Evolutionary conservation across 2,797 vertebrate species (phyloP), one percentile per base, ranked within the genome.

Genomic region (Aulostomus chinensis): DNA sequence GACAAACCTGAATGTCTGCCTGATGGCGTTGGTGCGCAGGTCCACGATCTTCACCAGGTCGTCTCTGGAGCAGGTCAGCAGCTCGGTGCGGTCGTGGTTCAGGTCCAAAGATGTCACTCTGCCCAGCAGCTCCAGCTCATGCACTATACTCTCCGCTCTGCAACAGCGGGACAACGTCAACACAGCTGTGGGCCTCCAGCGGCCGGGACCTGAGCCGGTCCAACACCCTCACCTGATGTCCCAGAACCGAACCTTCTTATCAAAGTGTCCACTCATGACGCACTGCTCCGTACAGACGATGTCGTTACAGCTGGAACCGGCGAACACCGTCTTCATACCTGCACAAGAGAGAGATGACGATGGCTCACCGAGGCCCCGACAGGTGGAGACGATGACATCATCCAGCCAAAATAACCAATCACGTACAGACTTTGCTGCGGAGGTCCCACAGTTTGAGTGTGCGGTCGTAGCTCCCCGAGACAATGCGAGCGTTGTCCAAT

Each of bases 241-340:
- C 97, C 97, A 99, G 89, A 98, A 98, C 8, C 97, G 93, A 31
- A 99, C 93, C 72, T 98, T 99, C 93, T 99, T 99, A 57, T 99
- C 97, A 25, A 98, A 99, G 73, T 99, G 97, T 50, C 95, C 97
- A 9, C 97, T 99, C 95, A 99, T 99, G 21, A 99, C 96, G 70
- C 97, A 99, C 58, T 99, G 97, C 68, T 99, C 97, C 0, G 97
- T 98, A 80, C 96, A 98, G 11, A 96, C 95, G 0, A 99, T 94
- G 71, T 99, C 97, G 11, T 99, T 99, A 78, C 97, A 99, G 84
- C 96, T 99, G 71, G 97, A 99, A 2, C 97, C 97, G 0, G 96
- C 95, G 65, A 98, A 99, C 33, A 99, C 96, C 0, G 97, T 99
- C 90, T 98, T 98, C 89, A 96, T 97, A 87, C 96, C 97, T 99